Evolutionary conservation across 2,888 invertebrate species (phyloP).

Genomic region (Automeris io): DNA sequence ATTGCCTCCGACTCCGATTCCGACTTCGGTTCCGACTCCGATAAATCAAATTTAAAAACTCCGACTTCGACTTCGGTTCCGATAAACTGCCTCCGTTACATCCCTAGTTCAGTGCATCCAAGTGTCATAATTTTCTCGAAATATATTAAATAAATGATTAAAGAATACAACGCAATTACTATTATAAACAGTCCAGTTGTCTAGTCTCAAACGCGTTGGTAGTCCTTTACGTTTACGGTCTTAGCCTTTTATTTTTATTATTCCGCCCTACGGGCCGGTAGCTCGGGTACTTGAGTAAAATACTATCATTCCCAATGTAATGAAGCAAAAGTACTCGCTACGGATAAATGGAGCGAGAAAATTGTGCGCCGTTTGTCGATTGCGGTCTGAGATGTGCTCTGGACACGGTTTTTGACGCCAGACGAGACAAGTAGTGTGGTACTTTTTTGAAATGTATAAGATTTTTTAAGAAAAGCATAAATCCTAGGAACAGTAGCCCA

Average conservation of each 20-base stretch:
- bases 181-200: no score
- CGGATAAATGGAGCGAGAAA: constrained; percentile 10
- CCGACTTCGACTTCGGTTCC: no score
- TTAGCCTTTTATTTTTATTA: constrained; percentile 7
- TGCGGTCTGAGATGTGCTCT: constrained; percentile 4
- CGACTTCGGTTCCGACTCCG: no score
- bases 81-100: no score
- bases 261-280: constrained; percentile 1
- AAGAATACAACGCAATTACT: no score
- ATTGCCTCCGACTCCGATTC: no score
- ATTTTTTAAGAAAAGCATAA: background rate
- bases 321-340: constrained; percentile 9
- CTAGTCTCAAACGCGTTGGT: background rate
- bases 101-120: no score
- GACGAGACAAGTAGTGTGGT: background rate
- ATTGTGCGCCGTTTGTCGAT: constrained; percentile 6
- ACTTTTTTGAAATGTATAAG: no score
- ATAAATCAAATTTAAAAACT: no score
- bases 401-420: background rate
- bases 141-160: no score
- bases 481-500: no score
- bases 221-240: constrained; percentile 2
- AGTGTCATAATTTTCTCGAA: no score
- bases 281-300: constrained; percentile 1
- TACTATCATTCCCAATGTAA: constrained; percentile 8